phyloP scores from a whole-genome alignment of 2,113 vertebrate species.

The Oenanthe oenanthe region DNA sequence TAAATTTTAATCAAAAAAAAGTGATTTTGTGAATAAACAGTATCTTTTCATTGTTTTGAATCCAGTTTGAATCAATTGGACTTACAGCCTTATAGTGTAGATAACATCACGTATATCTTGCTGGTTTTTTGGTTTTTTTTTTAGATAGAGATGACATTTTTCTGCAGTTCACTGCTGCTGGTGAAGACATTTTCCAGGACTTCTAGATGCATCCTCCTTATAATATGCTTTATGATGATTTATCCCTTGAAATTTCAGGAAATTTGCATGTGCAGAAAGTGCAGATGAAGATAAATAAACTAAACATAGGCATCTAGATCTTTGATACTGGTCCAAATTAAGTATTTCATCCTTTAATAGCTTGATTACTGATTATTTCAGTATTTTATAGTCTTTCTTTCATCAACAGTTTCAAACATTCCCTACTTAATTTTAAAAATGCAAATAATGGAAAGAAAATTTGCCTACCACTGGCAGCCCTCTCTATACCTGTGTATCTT shows the following conservation, averaged over 20 bases:
- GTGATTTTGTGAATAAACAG: background rate
- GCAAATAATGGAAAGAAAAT: background rate
- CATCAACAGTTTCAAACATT: background rate
- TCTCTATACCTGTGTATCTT: background rate
- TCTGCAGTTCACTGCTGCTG: background rate
- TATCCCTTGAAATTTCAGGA: background rate
- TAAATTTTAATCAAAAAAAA: background rate
- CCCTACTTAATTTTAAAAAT: background rate
- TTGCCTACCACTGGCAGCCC: background rate
- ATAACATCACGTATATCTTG: background rate
- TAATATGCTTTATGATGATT: background rate
- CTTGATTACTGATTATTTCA: background rate
- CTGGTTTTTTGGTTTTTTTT: background rate
- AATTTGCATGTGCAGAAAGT: background rate
- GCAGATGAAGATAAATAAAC: background rate
- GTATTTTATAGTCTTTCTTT: background rate
- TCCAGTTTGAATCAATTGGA: background rate
- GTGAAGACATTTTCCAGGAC: background rate
- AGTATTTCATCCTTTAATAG: background rate
- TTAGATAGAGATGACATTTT: background rate
- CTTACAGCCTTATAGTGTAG: background rate
- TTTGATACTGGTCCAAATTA: background rate
- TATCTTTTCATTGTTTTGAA: background rate
- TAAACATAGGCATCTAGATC: background rate
- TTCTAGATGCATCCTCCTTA: background rate